These are phyloP conservation scores for Oncorhynchus mykiss DNA, from an alignment of 2,113 vertebrate species.

Conservation along the genomic window DNA sequence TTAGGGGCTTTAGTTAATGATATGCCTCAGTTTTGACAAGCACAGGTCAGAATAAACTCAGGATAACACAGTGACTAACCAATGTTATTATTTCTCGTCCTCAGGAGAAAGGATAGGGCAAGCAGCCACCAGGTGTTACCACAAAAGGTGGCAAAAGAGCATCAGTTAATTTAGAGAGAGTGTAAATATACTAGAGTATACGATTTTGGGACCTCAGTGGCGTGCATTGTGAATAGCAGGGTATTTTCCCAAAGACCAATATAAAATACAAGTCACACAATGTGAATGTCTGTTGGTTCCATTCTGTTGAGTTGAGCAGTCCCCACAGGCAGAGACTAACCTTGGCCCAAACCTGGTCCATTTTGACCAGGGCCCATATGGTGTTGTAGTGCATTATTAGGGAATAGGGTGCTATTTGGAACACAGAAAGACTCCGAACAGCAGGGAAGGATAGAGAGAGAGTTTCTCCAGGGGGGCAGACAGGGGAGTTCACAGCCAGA, in stretches of 20 bases:
- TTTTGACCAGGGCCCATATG: too few relatives aligned
- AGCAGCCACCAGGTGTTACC: not conserved
- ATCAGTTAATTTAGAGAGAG: not conserved
- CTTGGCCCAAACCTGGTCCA: too few relatives aligned
- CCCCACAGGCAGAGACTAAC: not conserved
- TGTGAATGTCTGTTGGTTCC: not conserved
- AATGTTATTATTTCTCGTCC: too few relatives aligned
- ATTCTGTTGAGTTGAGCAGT: too few relatives aligned
- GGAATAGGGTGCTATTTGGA: too few relatives aligned
- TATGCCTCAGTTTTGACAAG: too few relatives aligned
- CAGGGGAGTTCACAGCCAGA: constrained; percentile 37
- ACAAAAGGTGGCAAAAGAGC: not conserved
- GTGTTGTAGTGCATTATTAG: too few relatives aligned
- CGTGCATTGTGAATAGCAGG: not conserved
- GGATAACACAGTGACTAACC: too few relatives aligned
- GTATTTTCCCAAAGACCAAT: not conserved
- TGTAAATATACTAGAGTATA: not conserved
- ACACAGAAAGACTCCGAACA: constrained; percentile 35
- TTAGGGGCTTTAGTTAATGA: too few relatives aligned
- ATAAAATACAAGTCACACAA: not conserved
- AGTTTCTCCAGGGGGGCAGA: constrained; percentile 30
- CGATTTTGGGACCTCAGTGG: not conserved
- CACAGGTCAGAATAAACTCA: too few relatives aligned
- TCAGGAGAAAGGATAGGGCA: not conserved
- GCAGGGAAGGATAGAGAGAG: constrained; percentile 43